Percentiles rank a stretch among this genome's conserved stretches.
These are phyloP conservation scores for Chrysolophus pictus DNA, from an alignment of 2,797 vertebrate species.

Conservation along the genomic window DNA sequence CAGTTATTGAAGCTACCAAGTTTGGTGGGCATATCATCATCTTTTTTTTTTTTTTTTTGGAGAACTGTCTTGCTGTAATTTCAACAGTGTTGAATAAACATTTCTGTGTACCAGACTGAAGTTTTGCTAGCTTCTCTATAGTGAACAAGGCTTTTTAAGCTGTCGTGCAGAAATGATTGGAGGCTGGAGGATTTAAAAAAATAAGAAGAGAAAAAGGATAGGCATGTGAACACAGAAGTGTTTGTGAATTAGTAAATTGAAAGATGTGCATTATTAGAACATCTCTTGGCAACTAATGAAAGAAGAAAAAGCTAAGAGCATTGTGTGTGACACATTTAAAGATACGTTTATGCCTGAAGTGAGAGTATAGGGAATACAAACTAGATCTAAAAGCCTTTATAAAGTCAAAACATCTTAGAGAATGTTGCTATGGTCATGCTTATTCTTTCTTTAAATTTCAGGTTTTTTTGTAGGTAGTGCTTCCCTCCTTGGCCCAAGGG, in stretches of 20 bases:
- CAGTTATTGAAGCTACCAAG: not conserved
- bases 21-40: not conserved
- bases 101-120: not conserved
- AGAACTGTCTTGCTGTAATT: not conserved
- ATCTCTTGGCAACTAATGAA: not conserved
- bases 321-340: not conserved
- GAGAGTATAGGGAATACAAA: not conserved
- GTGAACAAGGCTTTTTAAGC: constrained; percentile 3
- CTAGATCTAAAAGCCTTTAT: not conserved
- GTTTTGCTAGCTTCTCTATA: not conserved
- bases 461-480: not conserved
- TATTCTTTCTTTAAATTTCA: not conserved
- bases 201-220: not conserved
- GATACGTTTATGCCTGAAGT: not conserved
- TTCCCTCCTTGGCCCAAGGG: not conserved
- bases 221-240: not conserved
- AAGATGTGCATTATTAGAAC: not conserved
- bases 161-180: constrained; percentile 1
- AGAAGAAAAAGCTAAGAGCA: not conserved
- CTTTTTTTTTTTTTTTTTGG: not conserved
- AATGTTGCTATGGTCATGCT: not conserved
- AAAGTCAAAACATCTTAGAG: not conserved
- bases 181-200: constrained; percentile 26
- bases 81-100: not conserved
- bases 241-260: not conserved